Evolutionary conservation across 2,888 invertebrate genomes (phyloP), one percentile per base, ranked within the genome.

Genomic region (Cremastobaeus sp.): DNA sequence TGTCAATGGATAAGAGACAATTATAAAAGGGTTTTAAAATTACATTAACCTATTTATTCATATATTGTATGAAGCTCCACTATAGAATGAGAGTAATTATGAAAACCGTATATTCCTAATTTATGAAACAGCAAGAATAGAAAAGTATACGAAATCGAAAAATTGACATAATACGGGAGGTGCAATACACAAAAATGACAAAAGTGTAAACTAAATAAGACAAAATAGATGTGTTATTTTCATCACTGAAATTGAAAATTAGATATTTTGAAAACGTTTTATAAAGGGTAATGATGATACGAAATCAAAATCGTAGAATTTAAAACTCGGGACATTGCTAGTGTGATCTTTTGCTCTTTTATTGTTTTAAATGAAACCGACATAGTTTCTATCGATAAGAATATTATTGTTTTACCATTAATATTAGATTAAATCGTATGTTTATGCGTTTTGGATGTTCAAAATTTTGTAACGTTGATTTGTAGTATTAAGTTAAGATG

Each of bases 231-330:
- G 52, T 59, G 20, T 71, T 72, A 72, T 72, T 72, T 72, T 72
- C 59, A 50, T 43, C 70, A 70, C 57, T 43, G 45, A 70, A 64
- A 70, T 43, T 11, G 32, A 73, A 68, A 62, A 52, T 64, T 65
- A n/a, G 18, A 57, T 64, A 68, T 73, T 73, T 73, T 68, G 25
- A 73, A 68, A 21, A 64, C 48, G 17, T 55, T 64, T 73, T 62
- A 62, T 62, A 68, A 60, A 60, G 2, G 35, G 15, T 62, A 50
- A 48, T 20, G 17, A 62, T 55, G n/a, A 12, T 59, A 60, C 4
- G 18, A 66, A 73, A 70, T 73, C 73, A 68, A 73, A 73, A 66
- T 73, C 62, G 18, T 73, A 66, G 28, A 55, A 6, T 55, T 66
- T 17, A 35, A 60, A 54, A 30, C 57, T 39, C 39, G 37, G 54